Conservation (phyloP, 2,888 invertebrate genomes). For the Philereme vetulata region DNA sequence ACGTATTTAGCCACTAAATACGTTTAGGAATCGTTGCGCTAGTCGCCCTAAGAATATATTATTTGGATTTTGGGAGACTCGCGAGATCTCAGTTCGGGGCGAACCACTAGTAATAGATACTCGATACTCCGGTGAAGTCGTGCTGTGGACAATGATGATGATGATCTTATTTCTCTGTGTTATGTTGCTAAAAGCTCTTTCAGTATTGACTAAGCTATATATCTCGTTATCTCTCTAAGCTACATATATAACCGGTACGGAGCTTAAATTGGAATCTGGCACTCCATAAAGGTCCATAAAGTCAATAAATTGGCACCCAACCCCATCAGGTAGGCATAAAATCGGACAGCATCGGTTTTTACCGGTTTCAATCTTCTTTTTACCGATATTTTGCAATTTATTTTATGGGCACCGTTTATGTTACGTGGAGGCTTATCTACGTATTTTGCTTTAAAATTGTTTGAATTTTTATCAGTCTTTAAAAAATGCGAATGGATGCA, state of each 20-base stretch:
- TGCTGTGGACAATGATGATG: no score
- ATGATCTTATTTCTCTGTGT: no score
- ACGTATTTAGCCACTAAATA: no score
- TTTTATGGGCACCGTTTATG: slow-evolving; percentile 23
- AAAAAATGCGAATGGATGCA: neutral
- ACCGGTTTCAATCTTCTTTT: slow-evolving; percentile 47
- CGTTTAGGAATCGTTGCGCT: no score
- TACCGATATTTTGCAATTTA: slow-evolving; percentile 32
- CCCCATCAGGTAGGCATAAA: slow-evolving; percentile 56
- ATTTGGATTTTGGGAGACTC: no score
- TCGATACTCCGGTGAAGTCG: no score
- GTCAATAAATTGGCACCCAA: slow-evolving; percentile 70
- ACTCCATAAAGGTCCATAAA: slow-evolving; percentile 71
- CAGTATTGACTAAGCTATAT: neutral
- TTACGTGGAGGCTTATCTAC: slow-evolving; percentile 12
- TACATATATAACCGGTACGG: slow-evolving; percentile 1
- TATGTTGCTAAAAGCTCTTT: no score
- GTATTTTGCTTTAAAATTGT: slow-evolving; percentile 10
- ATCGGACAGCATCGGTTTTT: slow-evolving; percentile 61
- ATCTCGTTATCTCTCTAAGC: neutral
- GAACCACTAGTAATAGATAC: no score
- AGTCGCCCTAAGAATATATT: no score
- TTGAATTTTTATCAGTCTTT: slow-evolving; percentile 2
- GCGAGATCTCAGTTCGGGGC: no score
- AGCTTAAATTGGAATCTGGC: slow-evolving; percentile 65